Conservation (phyloP, 2,888 invertebrate species). For the Drosophila paramelanica region DNA sequence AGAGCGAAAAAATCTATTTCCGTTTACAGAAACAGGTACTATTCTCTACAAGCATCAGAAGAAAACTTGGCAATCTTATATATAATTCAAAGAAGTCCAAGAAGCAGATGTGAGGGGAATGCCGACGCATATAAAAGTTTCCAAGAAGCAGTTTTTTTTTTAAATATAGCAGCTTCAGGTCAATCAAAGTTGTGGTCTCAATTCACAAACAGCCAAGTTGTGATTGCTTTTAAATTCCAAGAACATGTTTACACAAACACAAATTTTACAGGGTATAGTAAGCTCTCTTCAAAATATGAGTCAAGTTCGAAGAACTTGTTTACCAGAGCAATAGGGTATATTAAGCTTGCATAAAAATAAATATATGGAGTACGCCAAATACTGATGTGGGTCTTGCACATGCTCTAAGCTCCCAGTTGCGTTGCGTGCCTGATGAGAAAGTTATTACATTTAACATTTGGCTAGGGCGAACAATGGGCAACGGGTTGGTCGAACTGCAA, state of each 20-base stretch:
- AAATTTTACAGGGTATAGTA: not conserved
- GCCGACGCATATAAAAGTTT: not conserved
- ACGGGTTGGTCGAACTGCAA: conserved; percentile 76
- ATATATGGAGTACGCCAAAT: not conserved
- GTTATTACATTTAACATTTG: conserved; percentile 17
- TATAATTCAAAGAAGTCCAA: too few species aligned
- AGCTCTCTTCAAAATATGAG: too few species aligned
- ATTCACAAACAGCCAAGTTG: not conserved
- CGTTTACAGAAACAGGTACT: not conserved
- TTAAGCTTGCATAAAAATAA: too few species aligned
- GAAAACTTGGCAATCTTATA: not conserved
- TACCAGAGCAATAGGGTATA: too few species aligned
- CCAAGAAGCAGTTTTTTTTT: not conserved
- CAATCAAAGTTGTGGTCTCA: not conserved
- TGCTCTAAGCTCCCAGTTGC: not conserved
- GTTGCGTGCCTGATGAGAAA: conserved; percentile 17
- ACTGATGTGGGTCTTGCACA: not conserved
- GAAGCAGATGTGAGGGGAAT: not conserved
- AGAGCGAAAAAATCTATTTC: not conserved
- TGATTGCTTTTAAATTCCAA: not conserved
- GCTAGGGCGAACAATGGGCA: conserved; percentile 19
- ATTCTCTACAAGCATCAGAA: not conserved
- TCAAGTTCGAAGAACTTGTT: too few species aligned
- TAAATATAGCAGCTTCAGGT: not conserved
- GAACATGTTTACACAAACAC: not conserved